Evolutionary conservation across 2,888 invertebrate species (phyloP).

Genomic region (Tromatobia lineatoria): DNA sequence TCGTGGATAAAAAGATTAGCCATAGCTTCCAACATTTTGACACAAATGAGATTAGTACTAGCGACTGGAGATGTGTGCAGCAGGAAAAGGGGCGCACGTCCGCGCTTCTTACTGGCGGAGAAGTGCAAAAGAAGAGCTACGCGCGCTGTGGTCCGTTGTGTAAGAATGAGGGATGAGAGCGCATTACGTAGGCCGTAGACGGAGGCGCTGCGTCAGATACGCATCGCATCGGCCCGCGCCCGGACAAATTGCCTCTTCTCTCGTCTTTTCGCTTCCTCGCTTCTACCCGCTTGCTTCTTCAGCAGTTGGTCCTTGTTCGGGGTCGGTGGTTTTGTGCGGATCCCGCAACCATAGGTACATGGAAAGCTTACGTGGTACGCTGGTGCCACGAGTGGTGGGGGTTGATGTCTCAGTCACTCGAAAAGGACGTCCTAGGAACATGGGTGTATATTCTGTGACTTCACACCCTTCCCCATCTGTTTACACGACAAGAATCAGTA

Average conservation of each 20-base stretch:
- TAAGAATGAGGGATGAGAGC: conserved; percentile 79
- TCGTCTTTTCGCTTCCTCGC: conserved; percentile 62
- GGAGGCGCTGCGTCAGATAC: conserved; percentile 81
- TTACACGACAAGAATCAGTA: background rate
- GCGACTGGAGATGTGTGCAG: conserved; percentile 19
- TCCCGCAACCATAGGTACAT: conserved; percentile 57
- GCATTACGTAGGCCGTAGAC: conserved; percentile 79
- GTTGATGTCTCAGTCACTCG: conserved; percentile 81
- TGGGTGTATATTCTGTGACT: conserved; percentile 38
- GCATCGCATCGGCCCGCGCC: conserved; percentile 78
- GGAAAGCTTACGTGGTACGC: conserved; percentile 60
- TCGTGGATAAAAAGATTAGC: conserved; percentile 6
- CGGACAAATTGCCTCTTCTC: conserved; percentile 81
- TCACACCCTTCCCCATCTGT: conserved; percentile 23
- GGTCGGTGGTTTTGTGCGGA: conserved; percentile 58
- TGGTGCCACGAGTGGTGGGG: conserved; percentile 71
- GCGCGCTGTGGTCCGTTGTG: conserved; percentile 73
- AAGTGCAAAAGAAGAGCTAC: conserved; percentile 48
- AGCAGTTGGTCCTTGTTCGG: conserved; percentile 46
- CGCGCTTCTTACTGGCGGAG: conserved; percentile 10
- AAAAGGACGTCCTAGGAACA: conserved; percentile 61
- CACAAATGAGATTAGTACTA: conserved; percentile 42
- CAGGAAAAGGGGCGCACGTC: conserved; percentile 19
- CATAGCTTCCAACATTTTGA: conserved; percentile 28
- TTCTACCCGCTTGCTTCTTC: conserved; percentile 43